These are phyloP conservation scores for Agrochola macilenta DNA, from an alignment of 2,888 invertebrate genomes.

Conservation along the genomic window DNA sequence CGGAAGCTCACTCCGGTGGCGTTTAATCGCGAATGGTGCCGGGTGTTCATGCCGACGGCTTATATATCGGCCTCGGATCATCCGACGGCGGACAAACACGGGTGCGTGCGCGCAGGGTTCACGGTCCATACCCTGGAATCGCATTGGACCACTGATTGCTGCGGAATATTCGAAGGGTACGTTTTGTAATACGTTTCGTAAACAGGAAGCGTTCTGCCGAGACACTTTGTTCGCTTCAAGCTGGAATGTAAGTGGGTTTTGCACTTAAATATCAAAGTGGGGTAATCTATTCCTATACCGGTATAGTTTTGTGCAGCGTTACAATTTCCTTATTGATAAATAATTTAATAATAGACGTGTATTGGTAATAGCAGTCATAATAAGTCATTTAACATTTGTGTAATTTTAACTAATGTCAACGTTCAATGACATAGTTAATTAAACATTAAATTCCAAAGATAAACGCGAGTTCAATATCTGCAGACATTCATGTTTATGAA, in stretches of 20 bases:
- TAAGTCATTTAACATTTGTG: conserved; percentile 13
- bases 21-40: conserved; percentile 88
- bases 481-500: conserved; percentile 1
- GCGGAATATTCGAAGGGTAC: conserved; percentile 78
- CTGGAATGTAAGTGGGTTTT: conserved; percentile 68
- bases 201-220: conserved; percentile 75
- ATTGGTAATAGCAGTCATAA: conserved; percentile 5
- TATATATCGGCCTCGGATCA: conserved; percentile 90
- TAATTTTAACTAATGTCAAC: conserved; percentile 22
- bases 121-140: conserved; percentile 87
- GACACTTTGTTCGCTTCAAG: conserved; percentile 69
- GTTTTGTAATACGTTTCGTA: conserved; percentile 74
- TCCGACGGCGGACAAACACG: conserved; percentile 84
- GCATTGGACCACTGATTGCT: conserved; percentile 77
- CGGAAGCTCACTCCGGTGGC: conserved; percentile 86
- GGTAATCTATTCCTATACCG: conserved; percentile 60
- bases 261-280: conserved; percentile 64
- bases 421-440: conserved; percentile 46
- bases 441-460: conserved; percentile 27
- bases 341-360: conserved; percentile 44
- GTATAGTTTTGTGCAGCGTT: conserved; percentile 47
- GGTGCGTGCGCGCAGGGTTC: conserved; percentile 85
- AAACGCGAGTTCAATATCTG: conserved; percentile 24
- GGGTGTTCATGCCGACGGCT: conserved; percentile 83
- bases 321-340: conserved; percentile 63